Evolutionary conservation across 2,888 invertebrate species (phyloP).

Genomic region (Andrena minutula): DNA sequence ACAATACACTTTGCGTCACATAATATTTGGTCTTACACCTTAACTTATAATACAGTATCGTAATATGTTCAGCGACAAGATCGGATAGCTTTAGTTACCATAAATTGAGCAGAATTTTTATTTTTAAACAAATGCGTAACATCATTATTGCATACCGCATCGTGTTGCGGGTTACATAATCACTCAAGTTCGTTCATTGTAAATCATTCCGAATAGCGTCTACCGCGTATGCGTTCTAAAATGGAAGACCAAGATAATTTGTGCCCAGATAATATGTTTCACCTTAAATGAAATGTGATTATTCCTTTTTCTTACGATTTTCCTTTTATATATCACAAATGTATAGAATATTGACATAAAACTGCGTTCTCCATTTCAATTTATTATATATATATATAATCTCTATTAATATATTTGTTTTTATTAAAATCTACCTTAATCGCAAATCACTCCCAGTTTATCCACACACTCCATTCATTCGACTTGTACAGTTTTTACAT

Average conservation of each 20-base stretch:
- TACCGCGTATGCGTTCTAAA: constrained; percentile 38
- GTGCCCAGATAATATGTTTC: constrained; percentile 56
- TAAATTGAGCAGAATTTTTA: constrained; percentile 42
- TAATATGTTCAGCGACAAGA: constrained; percentile 27
- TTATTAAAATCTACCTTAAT: constrained; percentile 59
- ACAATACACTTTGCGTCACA: constrained; percentile 32
- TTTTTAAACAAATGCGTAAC: constrained; percentile 31
- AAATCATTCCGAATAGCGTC: constrained; percentile 39
- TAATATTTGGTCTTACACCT: constrained; percentile 43
- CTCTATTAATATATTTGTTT: constrained; percentile 42
- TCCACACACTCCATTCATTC: constrained; percentile 56
- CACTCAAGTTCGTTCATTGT: constrained; percentile 30
- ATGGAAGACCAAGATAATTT: constrained; percentile 67
- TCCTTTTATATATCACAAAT: constrained; percentile 59
- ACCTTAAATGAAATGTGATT: constrained; percentile 52
- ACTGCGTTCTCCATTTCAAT: constrained; percentile 42
- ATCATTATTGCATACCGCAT: constrained; percentile 2
- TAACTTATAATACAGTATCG: constrained; percentile 33
- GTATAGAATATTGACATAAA: constrained; percentile 66
- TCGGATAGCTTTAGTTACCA: constrained; percentile 17
- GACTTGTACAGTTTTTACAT: constrained; percentile 46
- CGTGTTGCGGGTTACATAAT: constrained; percentile 23
- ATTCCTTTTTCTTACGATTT: constrained; percentile 46
- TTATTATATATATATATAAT: constrained; percentile 48
- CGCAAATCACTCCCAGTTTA: constrained; percentile 39